These are phyloP conservation scores for Drosophila hydei DNA, from an alignment of 1,140 invertebrate genomes.

Conservation along the genomic window DNA sequence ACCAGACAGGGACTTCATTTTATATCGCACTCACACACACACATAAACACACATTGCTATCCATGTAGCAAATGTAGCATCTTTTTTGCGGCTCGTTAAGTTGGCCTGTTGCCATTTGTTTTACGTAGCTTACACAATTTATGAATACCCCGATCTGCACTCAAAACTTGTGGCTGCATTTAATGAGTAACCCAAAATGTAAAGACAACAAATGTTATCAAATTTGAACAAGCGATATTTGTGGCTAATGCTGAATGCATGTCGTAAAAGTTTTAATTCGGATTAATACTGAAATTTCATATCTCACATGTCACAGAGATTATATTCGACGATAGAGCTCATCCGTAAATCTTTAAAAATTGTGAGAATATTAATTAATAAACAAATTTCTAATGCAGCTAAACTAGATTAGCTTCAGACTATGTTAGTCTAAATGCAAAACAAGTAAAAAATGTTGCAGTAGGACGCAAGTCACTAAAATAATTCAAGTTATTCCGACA, in stretches of 20 bases:
- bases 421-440: no score
- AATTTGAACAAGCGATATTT: not conserved
- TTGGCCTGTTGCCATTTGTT: constrained; percentile 69
- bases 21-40: constrained; percentile 18
- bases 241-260: not conserved
- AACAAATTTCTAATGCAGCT: no score
- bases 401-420: no score
- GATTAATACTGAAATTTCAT: no score
- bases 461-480: no score
- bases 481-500: no score
- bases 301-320: no score
- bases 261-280: no score
- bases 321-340: no score
- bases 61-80: constrained; percentile 40
- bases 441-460: no score
- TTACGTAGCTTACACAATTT: constrained; percentile 68
- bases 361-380: no score
- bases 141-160: constrained; percentile 50
- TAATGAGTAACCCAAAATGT: constrained; percentile 1
- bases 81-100: constrained; percentile 72
- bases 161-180: constrained; percentile 33
- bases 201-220: constrained; percentile 6
- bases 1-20: constrained; percentile 55
- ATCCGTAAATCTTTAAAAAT: no score
- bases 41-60: not conserved